Conservation (phyloP, 1,140 invertebrate genomes). For the Bombus waltoni region DNA sequence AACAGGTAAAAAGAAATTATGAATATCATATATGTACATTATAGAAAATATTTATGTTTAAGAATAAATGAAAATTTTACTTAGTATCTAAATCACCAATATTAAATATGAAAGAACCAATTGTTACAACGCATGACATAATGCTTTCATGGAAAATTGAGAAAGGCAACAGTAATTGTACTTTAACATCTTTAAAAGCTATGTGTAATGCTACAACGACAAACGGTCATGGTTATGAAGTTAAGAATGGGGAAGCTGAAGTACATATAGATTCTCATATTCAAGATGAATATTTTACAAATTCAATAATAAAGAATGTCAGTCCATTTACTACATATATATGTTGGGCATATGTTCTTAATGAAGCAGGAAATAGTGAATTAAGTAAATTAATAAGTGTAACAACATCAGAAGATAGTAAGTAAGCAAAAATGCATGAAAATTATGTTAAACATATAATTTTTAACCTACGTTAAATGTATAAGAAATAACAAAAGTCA, state of each 20-base stretch:
- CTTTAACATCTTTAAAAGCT: conserved; percentile 39
- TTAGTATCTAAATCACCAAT: conserved; percentile 51
- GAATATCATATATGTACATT: neutral
- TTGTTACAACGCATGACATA: conserved; percentile 14
- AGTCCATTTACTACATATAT: conserved; percentile 71
- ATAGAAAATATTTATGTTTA: neutral
- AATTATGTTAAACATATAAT: neutral
- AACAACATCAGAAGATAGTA: conserved; percentile 70
- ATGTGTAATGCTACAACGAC: conserved; percentile 58
- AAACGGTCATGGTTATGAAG: conserved; percentile 60
- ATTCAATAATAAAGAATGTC: conserved; percentile 53
- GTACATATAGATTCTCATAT: neutral
- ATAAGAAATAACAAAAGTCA: no score
- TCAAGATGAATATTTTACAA: conserved; percentile 29
- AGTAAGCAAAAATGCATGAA: conserved; percentile 16
- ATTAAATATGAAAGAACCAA: neutral
- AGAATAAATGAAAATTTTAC: neutral
- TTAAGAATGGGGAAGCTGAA: neutral
- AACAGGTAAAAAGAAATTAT: conserved; percentile 40
- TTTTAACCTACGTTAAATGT: neutral
- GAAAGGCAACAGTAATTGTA: conserved; percentile 66
- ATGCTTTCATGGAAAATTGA: conserved; percentile 65
- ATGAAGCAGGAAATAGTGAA: conserved; percentile 59
- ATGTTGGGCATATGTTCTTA: conserved; percentile 60
- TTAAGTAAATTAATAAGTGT: conserved; percentile 47